Evolutionary conservation across 2,113 vertebrate genomes (phyloP).

Genomic region (Triplophysa dalaica): DNA sequence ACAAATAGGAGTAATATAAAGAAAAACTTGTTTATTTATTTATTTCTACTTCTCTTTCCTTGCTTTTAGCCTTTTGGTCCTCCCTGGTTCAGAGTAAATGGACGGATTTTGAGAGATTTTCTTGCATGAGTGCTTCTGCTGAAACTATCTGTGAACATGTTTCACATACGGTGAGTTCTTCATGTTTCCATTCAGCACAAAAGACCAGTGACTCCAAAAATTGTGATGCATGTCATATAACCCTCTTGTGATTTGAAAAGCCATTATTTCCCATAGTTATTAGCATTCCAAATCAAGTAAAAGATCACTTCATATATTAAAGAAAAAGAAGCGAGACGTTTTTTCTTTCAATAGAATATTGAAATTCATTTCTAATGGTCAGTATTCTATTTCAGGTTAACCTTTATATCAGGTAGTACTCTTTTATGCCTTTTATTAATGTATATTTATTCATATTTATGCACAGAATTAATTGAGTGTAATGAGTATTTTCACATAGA

Average conservation of each 20-base stretch:
- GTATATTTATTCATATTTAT: too few species aligned
- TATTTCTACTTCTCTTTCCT: slow-evolving; percentile 56
- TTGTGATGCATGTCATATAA: neutral
- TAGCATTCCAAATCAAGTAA: neutral
- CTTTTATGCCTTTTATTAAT: too few species aligned
- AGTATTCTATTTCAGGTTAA: neutral
- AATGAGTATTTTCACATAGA: too few species aligned
- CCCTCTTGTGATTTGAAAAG: slow-evolving; percentile 3
- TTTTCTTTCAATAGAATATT: neutral
- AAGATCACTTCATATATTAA: neutral
- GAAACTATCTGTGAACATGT: neutral
- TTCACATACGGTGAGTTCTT: neutral
- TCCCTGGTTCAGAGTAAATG: slow-evolving; percentile 61
- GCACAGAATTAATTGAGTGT: too few species aligned
- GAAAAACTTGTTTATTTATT: slow-evolving; percentile 58
- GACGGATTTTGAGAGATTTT: slow-evolving; percentile 55
- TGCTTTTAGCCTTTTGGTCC: slow-evolving; percentile 64
- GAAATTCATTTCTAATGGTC: neutral
- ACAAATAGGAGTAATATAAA: slow-evolving; percentile 60
- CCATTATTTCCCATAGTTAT: slow-evolving; percentile 13
- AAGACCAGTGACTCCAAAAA: neutral
- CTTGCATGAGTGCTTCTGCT: neutral
- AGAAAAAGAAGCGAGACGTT: neutral
- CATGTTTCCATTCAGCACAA: neutral
- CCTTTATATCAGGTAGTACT: neutral